Evolutionary conservation across 2,888 invertebrate genomes (phyloP).

Genomic region (Tinea semifulvella): DNA sequence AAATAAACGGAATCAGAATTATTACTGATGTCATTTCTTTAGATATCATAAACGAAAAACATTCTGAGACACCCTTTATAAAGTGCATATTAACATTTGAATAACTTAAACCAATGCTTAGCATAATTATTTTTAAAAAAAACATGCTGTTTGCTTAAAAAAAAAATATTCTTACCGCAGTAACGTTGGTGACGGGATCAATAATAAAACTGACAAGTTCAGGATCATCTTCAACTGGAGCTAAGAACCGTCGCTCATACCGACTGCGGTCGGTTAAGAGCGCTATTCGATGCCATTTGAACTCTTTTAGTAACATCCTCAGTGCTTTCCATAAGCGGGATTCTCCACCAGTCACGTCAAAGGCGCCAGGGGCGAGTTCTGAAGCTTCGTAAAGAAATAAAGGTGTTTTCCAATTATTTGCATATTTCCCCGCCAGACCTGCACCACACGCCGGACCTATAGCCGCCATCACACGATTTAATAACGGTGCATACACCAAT

Average conservation of each 20-base stretch:
- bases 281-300: conserved; percentile 75
- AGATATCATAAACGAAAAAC: too few relatives aligned
- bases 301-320: conserved; percentile 20
- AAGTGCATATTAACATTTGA: too few relatives aligned
- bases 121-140: too few relatives aligned
- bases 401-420: background rate
- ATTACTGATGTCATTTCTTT: too few relatives aligned
- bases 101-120: too few relatives aligned
- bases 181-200: background rate
- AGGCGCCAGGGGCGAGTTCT: background rate
- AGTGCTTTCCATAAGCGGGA: conserved; percentile 16
- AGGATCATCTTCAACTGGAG: background rate
- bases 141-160: too few relatives aligned
- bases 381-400: background rate
- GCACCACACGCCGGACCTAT: background rate
- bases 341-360: background rate
- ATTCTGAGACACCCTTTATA: too few relatives aligned
- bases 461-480: background rate
- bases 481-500: too few relatives aligned
- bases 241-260: background rate
- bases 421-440: background rate
- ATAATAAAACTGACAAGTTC: background rate
- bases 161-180: background rate
- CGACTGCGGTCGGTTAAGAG: conserved; percentile 70
- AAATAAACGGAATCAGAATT: too few relatives aligned